Evolutionary conservation across 2,888 invertebrate genomes (phyloP).

Genomic region (Lithophane socia): DNA sequence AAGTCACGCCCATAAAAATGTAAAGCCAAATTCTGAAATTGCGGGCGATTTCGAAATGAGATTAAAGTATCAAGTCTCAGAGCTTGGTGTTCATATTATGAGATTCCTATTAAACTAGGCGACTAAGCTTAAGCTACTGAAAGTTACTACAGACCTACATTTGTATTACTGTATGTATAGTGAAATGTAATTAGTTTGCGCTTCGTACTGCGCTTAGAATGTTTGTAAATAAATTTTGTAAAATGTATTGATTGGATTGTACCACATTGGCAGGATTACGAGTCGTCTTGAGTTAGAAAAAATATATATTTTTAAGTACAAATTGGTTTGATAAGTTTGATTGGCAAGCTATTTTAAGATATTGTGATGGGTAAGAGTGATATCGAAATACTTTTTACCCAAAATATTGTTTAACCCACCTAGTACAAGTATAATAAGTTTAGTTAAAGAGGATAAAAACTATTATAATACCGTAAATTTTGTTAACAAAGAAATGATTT

Average conservation of each 20-base stretch:
- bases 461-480: not conserved
- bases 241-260: constrained; percentile 49
- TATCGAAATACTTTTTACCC: not conserved
- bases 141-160: constrained; percentile 74
- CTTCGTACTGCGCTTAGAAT: constrained; percentile 56
- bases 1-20: constrained; percentile 30
- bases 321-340: not conserved
- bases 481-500: not conserved
- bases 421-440: constrained; percentile 26
- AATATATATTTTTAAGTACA: not conserved
- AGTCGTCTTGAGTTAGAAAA: constrained; percentile 34
- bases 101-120: constrained; percentile 70
- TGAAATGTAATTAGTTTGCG: constrained; percentile 62
- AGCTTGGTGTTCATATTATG: constrained; percentile 60
- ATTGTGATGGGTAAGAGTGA: not conserved
- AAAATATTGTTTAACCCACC: constrained; percentile 14
- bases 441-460: not conserved
- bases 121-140: constrained; percentile 71
- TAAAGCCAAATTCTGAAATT: constrained; percentile 46
- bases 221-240: constrained; percentile 66
- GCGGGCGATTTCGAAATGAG: constrained; percentile 52
- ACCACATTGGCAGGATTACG: constrained; percentile 24
- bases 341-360: not conserved
- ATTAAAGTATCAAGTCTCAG: constrained; percentile 58
- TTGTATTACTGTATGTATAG: constrained; percentile 67